Base-by-base conservation (phyloP, 2,888 invertebrate genomes). In the Erebia aethiops region DNA sequence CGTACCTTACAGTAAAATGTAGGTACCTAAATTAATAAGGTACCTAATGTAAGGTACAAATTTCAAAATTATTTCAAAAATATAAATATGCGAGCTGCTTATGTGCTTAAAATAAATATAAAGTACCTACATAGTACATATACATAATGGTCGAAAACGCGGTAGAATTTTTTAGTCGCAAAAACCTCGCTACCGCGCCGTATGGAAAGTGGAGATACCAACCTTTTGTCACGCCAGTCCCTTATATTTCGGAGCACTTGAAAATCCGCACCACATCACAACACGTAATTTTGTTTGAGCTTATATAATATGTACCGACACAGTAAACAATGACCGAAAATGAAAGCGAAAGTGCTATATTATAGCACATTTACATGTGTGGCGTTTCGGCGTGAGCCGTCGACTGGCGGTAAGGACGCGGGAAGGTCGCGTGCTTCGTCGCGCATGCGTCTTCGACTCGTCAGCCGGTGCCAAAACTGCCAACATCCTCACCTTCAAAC, bases 381-480 rank as follows among this genome's bases (percentile, higher is more conserved):
- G 84, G 81, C 84, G 84, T 83, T 86, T 88, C 92, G 91, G 87
- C 89, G 84, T 84, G 83, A 81, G 85, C 84, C 84, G 87, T 82
- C 85, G 84, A 91, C 92, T 57, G 79, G 74, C 76, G 71, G 72
- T 82, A 84, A 91, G 93, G 92, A 89, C 93, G 89, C 86, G 83
- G 78, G 86, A 92, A 92, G 92, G 92, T 92, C 56, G 56, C 56
- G 72, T 74, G 81, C 73, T 75, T 77, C 78, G 74, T 78, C 78
- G 88, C 92, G 92, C 92, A 91, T 91, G 92, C 92, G 92, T 84
- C 75, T 56, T 56, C 41, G 78, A 81, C 72, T 77, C 79, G 80
- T 77, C 79, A 72, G 80, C 80, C 80, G 2, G 60, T 60, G 62
- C 62, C 61, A 46, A 61, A 61, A 76, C 73, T 82, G 83, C 82